Base-by-base conservation (phyloP, 2,113 vertebrate genomes). In the Potamarius usumacintae region DNA sequence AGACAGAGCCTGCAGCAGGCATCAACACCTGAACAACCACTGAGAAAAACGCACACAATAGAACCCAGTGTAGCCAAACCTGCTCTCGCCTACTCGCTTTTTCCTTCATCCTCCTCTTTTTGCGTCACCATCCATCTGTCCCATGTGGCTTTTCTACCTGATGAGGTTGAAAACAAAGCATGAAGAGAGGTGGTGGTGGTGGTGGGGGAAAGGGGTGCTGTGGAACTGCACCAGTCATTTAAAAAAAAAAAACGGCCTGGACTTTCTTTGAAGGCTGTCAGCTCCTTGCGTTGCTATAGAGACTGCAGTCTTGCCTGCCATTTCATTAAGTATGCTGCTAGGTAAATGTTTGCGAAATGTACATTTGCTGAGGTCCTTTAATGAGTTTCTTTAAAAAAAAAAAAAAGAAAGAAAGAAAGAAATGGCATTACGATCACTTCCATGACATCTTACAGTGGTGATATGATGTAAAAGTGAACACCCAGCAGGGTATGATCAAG, bases 221-320 rank as follows among this genome's bases (percentile, higher is more conserved):
- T 42, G 14, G 17, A 34, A 48, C 34, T 1, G 17, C 69, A 22
- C 8, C 34, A n/a, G 20, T n/a, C 22, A 77, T 48, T 52, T 4
- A n/a, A 78, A 65, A 17, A 14, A 48, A 78, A 55, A 50, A 82
- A 3, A 67, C 18, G 80, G 27, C 25, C 20, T 48, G 63, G 60
- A 78, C 79, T 52, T 55, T 55, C 89, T 62, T 89, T 57, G 50
- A 72, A 87, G 86, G 42, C 57, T 67, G 83, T 87, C 72, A 72
- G 67, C 77, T 69, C 77, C 58, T 81, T 77, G 67, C 58, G 90
- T 88, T 89, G 86, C 87, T 84, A 91, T 82, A 87, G 88, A 85
- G 85, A 89, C 67, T 67, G 20, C 76, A 27, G 27, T 76, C 76
- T 17, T 63, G 67, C 53, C 74, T 89, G 65, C 86, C 34, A 11